Conservation (phyloP, 2,797 vertebrate genomes). For the Anniella stebbinsi region DNA sequence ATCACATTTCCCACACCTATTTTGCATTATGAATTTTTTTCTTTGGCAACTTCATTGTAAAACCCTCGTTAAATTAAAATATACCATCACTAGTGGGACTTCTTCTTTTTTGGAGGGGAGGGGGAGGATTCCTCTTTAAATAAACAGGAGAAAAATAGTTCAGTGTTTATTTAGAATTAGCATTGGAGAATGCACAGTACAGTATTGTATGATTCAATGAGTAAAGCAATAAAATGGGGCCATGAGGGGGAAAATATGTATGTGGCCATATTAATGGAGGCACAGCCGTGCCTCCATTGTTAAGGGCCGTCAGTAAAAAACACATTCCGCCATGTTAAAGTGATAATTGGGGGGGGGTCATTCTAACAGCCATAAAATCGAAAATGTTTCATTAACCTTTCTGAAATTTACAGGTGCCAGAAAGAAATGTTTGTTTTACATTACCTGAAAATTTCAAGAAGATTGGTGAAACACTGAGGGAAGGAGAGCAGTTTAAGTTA, state of each 20-base stretch:
- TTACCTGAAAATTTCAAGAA: no score
- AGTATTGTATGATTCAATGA: conserved; percentile 5
- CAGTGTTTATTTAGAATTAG: conserved; percentile 36
- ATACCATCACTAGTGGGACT: neutral
- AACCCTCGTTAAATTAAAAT: conserved; percentile 46
- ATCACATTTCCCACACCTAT: conserved; percentile 55
- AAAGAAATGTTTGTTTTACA: no score
- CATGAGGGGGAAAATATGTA: conserved; percentile 30
- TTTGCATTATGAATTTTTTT: conserved; percentile 67
- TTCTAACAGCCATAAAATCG: no score
- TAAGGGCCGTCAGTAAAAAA: no score
- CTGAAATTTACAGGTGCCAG: no score
- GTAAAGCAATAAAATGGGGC: conserved; percentile 51
- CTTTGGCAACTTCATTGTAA: conserved; percentile 45
- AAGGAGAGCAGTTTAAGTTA: no score
- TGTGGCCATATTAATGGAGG: no score
- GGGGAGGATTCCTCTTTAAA: conserved; percentile 5
- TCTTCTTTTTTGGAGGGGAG: conserved; percentile 25
- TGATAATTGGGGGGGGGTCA: no score
- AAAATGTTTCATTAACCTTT: no score
- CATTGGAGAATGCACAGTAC: conserved; percentile 46
- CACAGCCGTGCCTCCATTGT: no score
- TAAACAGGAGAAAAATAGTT: neutral
- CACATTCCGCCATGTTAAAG: no score
- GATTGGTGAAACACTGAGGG: no score